A percentile compares a stretch with the other conserved stretches of the same genome.
phyloP scores from a whole-genome alignment of 2,797 vertebrate genomes.

The Sebastes miniatus region DNA sequence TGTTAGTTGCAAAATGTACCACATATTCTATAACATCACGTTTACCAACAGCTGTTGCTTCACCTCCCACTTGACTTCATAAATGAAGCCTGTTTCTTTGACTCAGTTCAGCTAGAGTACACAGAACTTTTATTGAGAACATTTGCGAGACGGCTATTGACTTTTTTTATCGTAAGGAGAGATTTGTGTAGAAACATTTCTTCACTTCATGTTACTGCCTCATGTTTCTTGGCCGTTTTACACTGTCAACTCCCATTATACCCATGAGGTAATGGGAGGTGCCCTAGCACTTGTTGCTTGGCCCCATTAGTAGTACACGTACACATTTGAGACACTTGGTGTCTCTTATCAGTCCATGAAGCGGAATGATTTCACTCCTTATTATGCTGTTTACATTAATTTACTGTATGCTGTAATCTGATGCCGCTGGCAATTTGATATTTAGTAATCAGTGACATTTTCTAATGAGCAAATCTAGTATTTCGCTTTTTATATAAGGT shows the following conservation, averaged over 20 bases:
- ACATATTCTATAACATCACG: not conserved
- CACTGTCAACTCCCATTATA: slow-evolving; percentile 38
- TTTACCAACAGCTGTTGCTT: slow-evolving; percentile 34
- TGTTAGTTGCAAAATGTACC: not conserved
- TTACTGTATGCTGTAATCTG: not conserved
- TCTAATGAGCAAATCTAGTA: not conserved
- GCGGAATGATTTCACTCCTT: not conserved
- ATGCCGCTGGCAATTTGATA: not conserved
- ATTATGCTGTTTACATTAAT: slow-evolving; percentile 1
- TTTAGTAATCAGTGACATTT: not conserved
- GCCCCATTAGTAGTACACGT: slow-evolving; percentile 1
- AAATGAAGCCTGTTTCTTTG: slow-evolving; percentile 7
- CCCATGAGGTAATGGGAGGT: slow-evolving; percentile 42
- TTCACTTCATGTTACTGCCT: slow-evolving; percentile 26
- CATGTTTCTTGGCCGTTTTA: slow-evolving; percentile 42
- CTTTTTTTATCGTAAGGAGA: not conserved
- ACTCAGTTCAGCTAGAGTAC: not conserved
- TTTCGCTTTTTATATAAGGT: not conserved
- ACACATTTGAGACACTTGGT: slow-evolving; percentile 19
- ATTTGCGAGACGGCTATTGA: slow-evolving; percentile 24
- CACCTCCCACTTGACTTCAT: slow-evolving; percentile 20
- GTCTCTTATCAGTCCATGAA: slow-evolving; percentile 16
- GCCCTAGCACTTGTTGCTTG: slow-evolving; percentile 29
- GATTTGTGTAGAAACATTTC: slow-evolving; percentile 34
- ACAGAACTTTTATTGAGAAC: slow-evolving; percentile 21